Evolutionary conservation across 2,113 vertebrate genomes (phyloP).

Genomic region (Nannobrachium achirus): DNA sequence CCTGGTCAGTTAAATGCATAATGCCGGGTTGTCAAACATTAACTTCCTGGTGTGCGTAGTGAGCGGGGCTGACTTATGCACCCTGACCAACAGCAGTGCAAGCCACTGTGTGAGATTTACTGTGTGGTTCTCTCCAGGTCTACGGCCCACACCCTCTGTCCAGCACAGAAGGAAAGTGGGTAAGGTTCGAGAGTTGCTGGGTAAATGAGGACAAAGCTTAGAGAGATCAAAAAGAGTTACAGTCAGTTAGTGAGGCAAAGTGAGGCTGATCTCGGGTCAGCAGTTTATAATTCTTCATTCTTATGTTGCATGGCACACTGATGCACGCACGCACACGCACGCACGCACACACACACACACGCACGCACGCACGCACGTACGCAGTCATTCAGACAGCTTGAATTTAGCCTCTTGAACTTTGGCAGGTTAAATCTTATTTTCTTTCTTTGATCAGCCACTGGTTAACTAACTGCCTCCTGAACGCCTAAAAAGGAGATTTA

Average conservation of each 20-base stretch:
- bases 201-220: background rate
- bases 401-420: conserved; percentile 40
- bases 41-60: conserved; percentile 40
- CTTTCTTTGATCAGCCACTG: conserved; percentile 40
- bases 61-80: conserved; percentile 28
- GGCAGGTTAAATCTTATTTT: conserved; percentile 40
- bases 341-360: background rate
- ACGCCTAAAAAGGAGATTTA: background rate
- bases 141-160: conserved; percentile 28
- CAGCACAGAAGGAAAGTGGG: conserved; percentile 34
- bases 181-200: conserved; percentile 3
- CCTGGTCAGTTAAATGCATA: conserved; percentile 52
- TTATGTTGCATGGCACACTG: no score
- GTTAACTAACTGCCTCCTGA: conserved; percentile 26
- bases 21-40: conserved; percentile 56
- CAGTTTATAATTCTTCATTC: no score
- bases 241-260: no score
- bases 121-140: conserved; percentile 27
- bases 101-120: conserved; percentile 41
- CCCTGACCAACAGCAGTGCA: conserved; percentile 32
- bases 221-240: background rate
- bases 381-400: conserved; percentile 20
- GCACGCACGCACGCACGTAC: background rate
- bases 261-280: no score
- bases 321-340: conserved; percentile 3